Percentiles rank a stretch among this genome's conserved stretches.
phyloP scores from a whole-genome alignment of 2,888 invertebrate genomes.

The Oscheius sp. region DNA sequence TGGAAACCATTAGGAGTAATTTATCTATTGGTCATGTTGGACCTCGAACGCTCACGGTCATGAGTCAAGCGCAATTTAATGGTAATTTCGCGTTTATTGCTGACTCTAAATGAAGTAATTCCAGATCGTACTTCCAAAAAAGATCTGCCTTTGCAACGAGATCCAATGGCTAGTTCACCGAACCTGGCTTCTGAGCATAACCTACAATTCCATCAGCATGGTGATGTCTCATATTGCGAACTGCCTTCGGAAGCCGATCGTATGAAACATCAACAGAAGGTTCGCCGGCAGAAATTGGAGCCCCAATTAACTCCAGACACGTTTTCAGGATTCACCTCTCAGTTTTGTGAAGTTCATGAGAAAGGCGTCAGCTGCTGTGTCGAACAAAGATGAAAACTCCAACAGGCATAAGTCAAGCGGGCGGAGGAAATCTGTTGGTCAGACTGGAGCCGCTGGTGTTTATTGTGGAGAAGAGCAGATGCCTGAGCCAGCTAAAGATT shows the following conservation, averaged over 20 bases:
- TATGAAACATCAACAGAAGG: conserved; percentile 18
- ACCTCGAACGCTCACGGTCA: conserved; percentile 58
- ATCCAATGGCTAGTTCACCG: conserved; percentile 35
- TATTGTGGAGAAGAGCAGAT: conserved; percentile 40
- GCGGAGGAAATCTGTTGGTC: conserved; percentile 42
- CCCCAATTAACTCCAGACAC: neutral
- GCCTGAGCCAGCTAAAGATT: conserved; percentile 17
- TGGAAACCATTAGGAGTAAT: conserved; percentile 51
- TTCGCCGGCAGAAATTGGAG: too few species aligned
- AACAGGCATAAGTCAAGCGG: conserved; percentile 26
- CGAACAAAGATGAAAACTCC: conserved; percentile 37
- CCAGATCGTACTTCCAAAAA: conserved; percentile 39
- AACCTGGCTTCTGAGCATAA: conserved; percentile 36
- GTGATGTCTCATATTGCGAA: conserved; percentile 67
- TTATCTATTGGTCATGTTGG: conserved; percentile 55
- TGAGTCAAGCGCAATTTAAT: conserved; percentile 61
- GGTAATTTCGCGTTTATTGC: conserved; percentile 34
- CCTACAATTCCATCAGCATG: conserved; percentile 66
- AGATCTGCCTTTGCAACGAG: conserved; percentile 35
- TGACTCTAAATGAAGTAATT: neutral
- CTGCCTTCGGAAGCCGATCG: conserved; percentile 58
- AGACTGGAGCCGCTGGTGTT: conserved; percentile 33
- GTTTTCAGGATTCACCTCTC: conserved; percentile 41
- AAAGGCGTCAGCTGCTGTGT: conserved; percentile 51
- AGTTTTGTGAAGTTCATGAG: conserved; percentile 52